These are phyloP conservation scores for Drosophila aldrichi DNA, from an alignment of 2,888 invertebrate species.

Conservation along the genomic window DNA sequence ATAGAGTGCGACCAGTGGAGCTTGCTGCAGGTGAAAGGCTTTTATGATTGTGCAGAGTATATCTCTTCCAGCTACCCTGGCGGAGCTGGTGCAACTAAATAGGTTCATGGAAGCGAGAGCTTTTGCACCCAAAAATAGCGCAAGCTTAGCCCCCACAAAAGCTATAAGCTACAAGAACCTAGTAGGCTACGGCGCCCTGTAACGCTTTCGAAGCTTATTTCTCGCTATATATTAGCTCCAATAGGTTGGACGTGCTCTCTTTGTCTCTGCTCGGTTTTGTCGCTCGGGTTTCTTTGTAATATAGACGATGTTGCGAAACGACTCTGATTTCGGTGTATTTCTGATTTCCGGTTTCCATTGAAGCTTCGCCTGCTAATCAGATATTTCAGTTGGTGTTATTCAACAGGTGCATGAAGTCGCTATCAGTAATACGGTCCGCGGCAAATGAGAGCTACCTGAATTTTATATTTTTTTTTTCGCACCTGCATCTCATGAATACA, in stretches of 20 bases:
- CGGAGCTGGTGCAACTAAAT: not conserved
- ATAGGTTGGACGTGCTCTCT: constrained; percentile 18
- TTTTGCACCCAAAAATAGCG: constrained; percentile 9
- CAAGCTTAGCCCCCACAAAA: constrained; percentile 16
- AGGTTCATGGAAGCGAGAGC: constrained; percentile 21
- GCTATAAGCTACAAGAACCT: constrained; percentile 4
- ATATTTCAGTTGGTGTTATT: constrained; percentile 39
- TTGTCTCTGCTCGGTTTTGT: constrained; percentile 13
- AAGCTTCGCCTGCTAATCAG: constrained; percentile 23
- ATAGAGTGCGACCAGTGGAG: not conserved
- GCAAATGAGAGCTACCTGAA: not conserved
- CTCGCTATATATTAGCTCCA: not conserved
- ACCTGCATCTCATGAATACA: not conserved
- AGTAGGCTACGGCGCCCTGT: not conserved
- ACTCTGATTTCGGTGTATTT: constrained; percentile 19
- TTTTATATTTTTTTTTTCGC: not conserved
- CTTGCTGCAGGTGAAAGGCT: constrained; percentile 5
- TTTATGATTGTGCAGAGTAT: not conserved
- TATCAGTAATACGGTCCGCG: constrained; percentile 3
- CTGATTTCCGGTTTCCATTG: constrained; percentile 50
- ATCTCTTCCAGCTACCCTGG: constrained; percentile 21
- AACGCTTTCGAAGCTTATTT: constrained; percentile 32
- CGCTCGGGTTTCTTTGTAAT: constrained; percentile 12
- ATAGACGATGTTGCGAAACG: constrained; percentile 31
- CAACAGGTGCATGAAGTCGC: constrained; percentile 52